Conservation (phyloP, 2,113 vertebrate genomes). For the Apteryx mantelli region DNA sequence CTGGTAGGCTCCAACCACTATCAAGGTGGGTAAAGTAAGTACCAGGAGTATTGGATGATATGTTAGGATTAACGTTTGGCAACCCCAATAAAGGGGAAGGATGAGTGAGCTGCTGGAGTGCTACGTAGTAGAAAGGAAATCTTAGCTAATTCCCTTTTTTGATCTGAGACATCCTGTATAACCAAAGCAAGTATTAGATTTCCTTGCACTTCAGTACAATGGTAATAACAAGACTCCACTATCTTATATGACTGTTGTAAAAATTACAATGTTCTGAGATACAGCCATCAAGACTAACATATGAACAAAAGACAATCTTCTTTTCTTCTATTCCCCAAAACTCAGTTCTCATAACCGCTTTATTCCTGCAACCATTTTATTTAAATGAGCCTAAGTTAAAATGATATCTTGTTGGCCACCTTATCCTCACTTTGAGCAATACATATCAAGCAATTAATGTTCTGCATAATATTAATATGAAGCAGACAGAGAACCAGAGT, state of each 20-base stretch:
- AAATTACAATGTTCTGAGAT: not conserved
- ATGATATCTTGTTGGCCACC: not conserved
- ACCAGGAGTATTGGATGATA: not conserved
- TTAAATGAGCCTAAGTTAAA: not conserved
- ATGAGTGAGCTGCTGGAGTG: not conserved
- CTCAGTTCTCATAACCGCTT: not conserved
- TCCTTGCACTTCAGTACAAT: not conserved
- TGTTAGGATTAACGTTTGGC: not conserved
- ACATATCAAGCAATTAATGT: not conserved
- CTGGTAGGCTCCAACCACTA: not conserved
- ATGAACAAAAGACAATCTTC: not conserved
- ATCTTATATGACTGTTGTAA: not conserved
- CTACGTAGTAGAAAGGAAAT: not conserved
- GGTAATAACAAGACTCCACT: not conserved
- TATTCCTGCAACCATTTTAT: not conserved
- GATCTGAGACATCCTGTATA: not conserved
- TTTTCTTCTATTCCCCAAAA: not conserved
- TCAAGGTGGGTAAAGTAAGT: not conserved
- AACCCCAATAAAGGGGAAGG: not conserved
- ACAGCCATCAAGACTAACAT: not conserved
- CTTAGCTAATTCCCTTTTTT: not conserved
- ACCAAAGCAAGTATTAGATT: not conserved
- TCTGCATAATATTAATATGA: not conserved
- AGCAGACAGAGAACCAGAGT: not conserved
- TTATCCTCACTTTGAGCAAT: not conserved